Percentiles rank a stretch among this genome's conserved stretches.
Evolutionary conservation across 2,797 vertebrate species (phyloP).

Genomic region (Coccyzus lansbergi): DNA sequence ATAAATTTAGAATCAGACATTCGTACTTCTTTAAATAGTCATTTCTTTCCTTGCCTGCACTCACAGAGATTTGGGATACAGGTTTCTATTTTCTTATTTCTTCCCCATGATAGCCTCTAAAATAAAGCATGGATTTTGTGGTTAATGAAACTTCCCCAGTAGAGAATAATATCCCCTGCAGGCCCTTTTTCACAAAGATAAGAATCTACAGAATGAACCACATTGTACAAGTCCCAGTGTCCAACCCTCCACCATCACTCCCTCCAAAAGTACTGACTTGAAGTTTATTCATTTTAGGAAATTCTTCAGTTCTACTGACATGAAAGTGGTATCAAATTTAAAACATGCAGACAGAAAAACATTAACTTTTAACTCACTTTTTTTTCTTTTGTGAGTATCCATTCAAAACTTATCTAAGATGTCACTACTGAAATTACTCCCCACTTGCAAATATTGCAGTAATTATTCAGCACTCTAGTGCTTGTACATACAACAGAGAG

Average conservation of each 20-base stretch:
- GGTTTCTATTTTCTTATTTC: background rate
- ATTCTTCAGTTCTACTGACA: background rate
- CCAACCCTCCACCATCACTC: background rate
- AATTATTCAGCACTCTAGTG: background rate
- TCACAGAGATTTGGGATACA: background rate
- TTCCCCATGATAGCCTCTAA: background rate
- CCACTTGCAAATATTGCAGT: background rate
- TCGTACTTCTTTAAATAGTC: background rate
- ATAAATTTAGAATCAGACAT: background rate
- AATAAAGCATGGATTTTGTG: background rate
- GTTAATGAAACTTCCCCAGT: background rate
- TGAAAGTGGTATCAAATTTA: background rate
- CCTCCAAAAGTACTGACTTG: background rate
- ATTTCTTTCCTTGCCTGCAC: background rate
- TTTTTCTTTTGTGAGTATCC: background rate
- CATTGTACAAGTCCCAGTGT: accelerated
- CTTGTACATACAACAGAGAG: background rate
- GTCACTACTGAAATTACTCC: background rate
- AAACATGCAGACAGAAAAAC: background rate
- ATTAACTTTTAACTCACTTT: background rate
- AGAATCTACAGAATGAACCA: background rate
- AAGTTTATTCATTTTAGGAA: background rate
- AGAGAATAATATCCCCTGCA: background rate
- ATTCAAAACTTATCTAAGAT: background rate
- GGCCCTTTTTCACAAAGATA: background rate